Conservation (phyloP, 2,888 invertebrate genomes). For the Thera obeliscata region DNA sequence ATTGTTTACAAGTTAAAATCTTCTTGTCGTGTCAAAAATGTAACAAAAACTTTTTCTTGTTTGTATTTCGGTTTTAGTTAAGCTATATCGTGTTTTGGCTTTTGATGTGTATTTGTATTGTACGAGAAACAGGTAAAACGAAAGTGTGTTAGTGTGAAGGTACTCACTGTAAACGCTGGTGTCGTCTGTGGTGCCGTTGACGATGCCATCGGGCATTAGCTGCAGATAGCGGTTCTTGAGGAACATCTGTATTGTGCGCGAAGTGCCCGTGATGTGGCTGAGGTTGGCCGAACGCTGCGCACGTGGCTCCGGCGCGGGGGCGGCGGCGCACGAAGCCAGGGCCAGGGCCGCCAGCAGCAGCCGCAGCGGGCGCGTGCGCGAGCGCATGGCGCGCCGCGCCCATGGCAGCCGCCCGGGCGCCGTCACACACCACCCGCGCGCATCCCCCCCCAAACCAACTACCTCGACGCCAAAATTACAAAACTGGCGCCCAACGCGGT, state of each 20-base stretch:
- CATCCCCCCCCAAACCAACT: slow-evolving; percentile 61
- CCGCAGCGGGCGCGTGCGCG: slow-evolving; percentile 81
- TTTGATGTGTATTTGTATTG: too few species aligned
- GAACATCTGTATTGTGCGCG: slow-evolving; percentile 92
- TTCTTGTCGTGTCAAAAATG: too few species aligned
- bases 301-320: slow-evolving; percentile 83
- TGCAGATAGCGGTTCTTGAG: slow-evolving; percentile 93
- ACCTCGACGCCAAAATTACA: slow-evolving; percentile 38
- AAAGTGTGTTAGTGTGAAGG: neutral
- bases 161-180: slow-evolving; percentile 93
- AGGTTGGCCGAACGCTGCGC: slow-evolving; percentile 92
- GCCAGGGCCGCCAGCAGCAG: slow-evolving; percentile 83
- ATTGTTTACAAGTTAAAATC: too few species aligned
- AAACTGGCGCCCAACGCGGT: slow-evolving; percentile 43
- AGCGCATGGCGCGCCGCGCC: slow-evolving; percentile 82
- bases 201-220: slow-evolving; percentile 92
- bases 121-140: too few species aligned
- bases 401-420: slow-evolving; percentile 81
- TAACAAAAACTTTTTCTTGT: too few species aligned
- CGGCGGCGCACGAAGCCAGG: slow-evolving; percentile 79
- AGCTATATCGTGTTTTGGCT: too few species aligned
- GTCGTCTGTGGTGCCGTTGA: slow-evolving; percentile 92
- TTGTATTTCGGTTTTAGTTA: too few species aligned
- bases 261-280: slow-evolving; percentile 91
- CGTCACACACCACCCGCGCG: slow-evolving; percentile 72